phyloP scores from a whole-genome alignment of 2,888 invertebrate genomes.

The Agrotis exclamationis region DNA sequence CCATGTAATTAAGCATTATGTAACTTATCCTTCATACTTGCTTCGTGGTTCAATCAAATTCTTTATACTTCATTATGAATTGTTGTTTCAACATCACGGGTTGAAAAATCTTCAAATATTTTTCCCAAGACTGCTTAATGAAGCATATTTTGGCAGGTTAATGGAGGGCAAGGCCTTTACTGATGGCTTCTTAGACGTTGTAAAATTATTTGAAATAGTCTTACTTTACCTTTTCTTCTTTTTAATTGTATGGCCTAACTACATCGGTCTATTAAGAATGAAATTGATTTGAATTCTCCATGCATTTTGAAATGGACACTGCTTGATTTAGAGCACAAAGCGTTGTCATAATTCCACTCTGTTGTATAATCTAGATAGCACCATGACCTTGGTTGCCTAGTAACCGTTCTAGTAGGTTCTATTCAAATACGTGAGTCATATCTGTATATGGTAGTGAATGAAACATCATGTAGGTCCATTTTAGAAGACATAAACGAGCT shows the following conservation, averaged over 20 bases:
- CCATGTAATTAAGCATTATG: constrained; percentile 54
- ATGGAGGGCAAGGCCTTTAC: constrained; percentile 21
- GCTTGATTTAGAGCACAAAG: neutral
- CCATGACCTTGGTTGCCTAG: constrained; percentile 39
- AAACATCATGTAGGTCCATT: constrained; percentile 38
- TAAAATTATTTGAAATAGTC: constrained; percentile 12
- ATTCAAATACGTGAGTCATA: constrained; percentile 46
- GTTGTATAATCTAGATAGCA: constrained; percentile 27
- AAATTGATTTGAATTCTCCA: neutral
- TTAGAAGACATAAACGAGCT: constrained; percentile 17
- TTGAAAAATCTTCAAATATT: constrained; percentile 43
- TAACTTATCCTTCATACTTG: constrained; percentile 49
- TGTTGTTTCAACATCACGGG: constrained; percentile 41
- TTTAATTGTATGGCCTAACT: neutral
- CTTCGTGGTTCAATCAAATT: constrained; percentile 44
- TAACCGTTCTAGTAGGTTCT: constrained; percentile 33
- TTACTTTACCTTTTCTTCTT: neutral
- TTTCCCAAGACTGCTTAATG: constrained; percentile 42
- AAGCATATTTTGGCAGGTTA: constrained; percentile 27
- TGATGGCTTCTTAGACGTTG: constrained; percentile 13
- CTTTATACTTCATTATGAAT: constrained; percentile 51
- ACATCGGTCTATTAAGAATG: neutral
- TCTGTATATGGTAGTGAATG: constrained; percentile 44
- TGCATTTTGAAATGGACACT: neutral
- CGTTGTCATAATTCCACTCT: constrained; percentile 15